A percentile compares a stretch with the other conserved stretches of the same genome.
phyloP scores from a whole-genome alignment of 92 coral and sea anemone genomes.

The Phenganax marumi region DNA sequence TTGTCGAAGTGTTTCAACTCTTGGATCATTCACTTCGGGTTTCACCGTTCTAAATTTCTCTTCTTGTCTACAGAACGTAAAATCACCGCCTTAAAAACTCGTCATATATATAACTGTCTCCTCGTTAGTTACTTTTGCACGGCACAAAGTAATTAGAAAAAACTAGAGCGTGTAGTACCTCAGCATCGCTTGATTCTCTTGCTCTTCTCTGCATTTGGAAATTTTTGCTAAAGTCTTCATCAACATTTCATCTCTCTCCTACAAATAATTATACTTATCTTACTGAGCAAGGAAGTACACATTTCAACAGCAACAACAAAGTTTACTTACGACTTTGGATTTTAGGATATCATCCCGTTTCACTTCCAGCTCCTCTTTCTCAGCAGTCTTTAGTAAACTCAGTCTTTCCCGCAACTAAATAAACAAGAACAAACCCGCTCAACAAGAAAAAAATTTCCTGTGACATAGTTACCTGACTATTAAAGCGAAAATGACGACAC shows the following conservation, averaged over 20 bases:
- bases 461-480: neutral
- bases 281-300: neutral
- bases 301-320: neutral
- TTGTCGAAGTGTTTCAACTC: constrained; percentile 73
- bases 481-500: neutral
- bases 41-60: constrained; percentile 59
- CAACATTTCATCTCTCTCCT: constrained; percentile 89
- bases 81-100: too few species aligned
- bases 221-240: constrained; percentile 94
- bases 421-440: too few species aligned
- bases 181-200: constrained; percentile 76
- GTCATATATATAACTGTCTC: neutral
- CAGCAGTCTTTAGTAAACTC: constrained; percentile 79
- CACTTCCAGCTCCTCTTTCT: constrained; percentile 73
- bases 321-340: constrained; percentile 82
- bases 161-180: constrained; percentile 42
- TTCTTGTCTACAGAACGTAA: constrained; percentile 59
- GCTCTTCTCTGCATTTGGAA: constrained; percentile 88
- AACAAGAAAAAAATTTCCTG: too few species aligned
- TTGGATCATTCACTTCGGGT: constrained; percentile 68
- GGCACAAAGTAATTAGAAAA: neutral
- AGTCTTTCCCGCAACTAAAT: constrained; percentile 78
- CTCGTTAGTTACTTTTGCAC: neutral
- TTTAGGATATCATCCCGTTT: constrained; percentile 80
- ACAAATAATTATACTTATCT: neutral